Percentiles rank a stretch among this genome's conserved stretches.
phyloP scores from a whole-genome alignment of 1,140 invertebrate species.

The Drosophila albomicans region DNA sequence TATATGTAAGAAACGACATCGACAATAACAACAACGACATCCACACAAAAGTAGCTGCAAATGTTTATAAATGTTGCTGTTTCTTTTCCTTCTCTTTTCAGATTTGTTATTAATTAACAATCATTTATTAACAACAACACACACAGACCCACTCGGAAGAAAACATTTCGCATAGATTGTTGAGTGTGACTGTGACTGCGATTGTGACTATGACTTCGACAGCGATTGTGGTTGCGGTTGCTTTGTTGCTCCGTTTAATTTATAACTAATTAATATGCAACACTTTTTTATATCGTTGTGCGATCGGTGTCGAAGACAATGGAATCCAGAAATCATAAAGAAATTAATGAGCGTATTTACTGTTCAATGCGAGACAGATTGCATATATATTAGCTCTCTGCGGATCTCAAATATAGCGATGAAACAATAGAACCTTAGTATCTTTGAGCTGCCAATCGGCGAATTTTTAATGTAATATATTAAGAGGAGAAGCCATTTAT shows the following conservation, averaged over 20 bases:
- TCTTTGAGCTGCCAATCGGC: too few species aligned
- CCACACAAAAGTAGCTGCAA: slow-evolving; percentile 54
- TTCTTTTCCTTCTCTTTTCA: slow-evolving; percentile 39
- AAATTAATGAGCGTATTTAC: slow-evolving; percentile 46
- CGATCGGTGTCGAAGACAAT: slow-evolving; percentile 24
- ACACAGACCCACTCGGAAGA: slow-evolving; percentile 16
- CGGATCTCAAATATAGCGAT: neutral
- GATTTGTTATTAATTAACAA: slow-evolving; percentile 78
- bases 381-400: slow-evolving; percentile 20
- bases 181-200: neutral
- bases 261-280: slow-evolving; percentile 60
- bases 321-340: slow-evolving; percentile 14
- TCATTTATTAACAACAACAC: slow-evolving; percentile 62
- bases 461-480: too few species aligned
- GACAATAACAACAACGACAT: slow-evolving; percentile 41
- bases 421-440: too few species aligned
- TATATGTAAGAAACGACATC: slow-evolving; percentile 59
- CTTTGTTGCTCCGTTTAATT: slow-evolving; percentile 65
- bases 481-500: too few species aligned
- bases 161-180: neutral
- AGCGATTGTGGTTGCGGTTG: slow-evolving; percentile 26
- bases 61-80: slow-evolving; percentile 58
- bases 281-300: slow-evolving; percentile 14
- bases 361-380: slow-evolving; percentile 26
- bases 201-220: neutral